Conservation (phyloP, 1,140 invertebrate genomes). For the Wiebesia pumilae region DNA sequence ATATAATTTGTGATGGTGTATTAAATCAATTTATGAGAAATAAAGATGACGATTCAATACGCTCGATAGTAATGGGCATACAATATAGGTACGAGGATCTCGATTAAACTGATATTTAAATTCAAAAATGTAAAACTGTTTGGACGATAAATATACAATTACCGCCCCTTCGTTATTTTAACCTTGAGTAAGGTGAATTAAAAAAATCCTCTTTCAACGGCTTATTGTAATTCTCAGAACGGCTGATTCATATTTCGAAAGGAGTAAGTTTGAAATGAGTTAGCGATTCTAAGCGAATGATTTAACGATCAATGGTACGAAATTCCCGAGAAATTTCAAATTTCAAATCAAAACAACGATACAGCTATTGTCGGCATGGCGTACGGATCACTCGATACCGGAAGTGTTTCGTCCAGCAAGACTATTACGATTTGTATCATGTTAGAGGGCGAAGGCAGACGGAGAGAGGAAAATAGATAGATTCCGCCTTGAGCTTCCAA, state of each 20-base stretch:
- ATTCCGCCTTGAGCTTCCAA: not conserved
- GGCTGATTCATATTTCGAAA: not conserved
- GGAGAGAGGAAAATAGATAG: no score
- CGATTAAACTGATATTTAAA: not conserved
- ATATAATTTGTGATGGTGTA: not conserved
- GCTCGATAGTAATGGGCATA: no score
- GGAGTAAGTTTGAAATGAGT: conserved; percentile 3
- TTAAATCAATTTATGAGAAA: not conserved
- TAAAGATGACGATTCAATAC: not conserved
- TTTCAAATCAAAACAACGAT: not conserved
- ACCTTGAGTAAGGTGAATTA: not conserved
- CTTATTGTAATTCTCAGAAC: conserved; percentile 30
- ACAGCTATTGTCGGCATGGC: not conserved
- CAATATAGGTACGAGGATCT: no score
- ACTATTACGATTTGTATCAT: not conserved
- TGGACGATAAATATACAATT: conserved; percentile 12
- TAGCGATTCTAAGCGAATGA: not conserved
- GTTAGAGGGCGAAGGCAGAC: not conserved
- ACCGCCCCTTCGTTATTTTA: not conserved
- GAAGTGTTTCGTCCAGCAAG: not conserved
- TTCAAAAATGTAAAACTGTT: not conserved
- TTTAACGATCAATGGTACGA: not conserved
- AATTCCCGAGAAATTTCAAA: not conserved
- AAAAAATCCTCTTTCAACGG: not conserved
- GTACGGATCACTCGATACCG: not conserved